Evolutionary conservation across 2,113 vertebrate species (phyloP), one percentile per base, ranked within the genome.

Genomic region (Hippocampus comes): DNA sequence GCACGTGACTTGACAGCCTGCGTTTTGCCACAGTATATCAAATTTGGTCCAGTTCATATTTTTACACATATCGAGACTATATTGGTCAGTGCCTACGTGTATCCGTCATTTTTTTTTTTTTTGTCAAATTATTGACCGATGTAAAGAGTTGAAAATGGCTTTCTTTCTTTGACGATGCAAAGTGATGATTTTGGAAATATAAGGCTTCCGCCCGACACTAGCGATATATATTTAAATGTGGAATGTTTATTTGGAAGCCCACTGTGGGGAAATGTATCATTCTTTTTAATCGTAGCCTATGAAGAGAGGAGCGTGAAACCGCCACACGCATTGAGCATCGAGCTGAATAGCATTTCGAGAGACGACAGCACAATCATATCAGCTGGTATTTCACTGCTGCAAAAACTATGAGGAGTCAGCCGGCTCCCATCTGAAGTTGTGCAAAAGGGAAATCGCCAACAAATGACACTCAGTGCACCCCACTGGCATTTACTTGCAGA

Each of bases 401-500:
- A 53, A 21, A 53, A 18, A 53, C 9, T 46, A 46, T 46, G 43
- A 46, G 53, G 17, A 27, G 30, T 12, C 12, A 34, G 17, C 59
- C 27, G 10, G 18, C 15, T 41, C 63, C 42, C 38, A 64, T 64
- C 63, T 42, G n/a, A 65, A 82, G 72, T 79, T 79, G 64, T 76
- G 76, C 65, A 80, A 80, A 83, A 77, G 63, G 21, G 20, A 43
- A 43, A 64, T 42, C 38, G 12, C 38, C 21, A 42, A 42, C 18
- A 11, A 9, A 63, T 38, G 42, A 64, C 20, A 7, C 15, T 63
- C 30, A 10, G 60, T 4, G 2, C 34, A 38, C 18, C 8, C n/a
- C 6, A 18, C 49, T 8, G 3, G 64, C 38, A 65, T 59, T 59
- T 88, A 80, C 80, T 83, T 83, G 14, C 73, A 75, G 74, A 75